These are phyloP conservation scores for Clarias batrachus DNA, from an alignment of 2,113 vertebrate species.

Conservation along the genomic window DNA sequence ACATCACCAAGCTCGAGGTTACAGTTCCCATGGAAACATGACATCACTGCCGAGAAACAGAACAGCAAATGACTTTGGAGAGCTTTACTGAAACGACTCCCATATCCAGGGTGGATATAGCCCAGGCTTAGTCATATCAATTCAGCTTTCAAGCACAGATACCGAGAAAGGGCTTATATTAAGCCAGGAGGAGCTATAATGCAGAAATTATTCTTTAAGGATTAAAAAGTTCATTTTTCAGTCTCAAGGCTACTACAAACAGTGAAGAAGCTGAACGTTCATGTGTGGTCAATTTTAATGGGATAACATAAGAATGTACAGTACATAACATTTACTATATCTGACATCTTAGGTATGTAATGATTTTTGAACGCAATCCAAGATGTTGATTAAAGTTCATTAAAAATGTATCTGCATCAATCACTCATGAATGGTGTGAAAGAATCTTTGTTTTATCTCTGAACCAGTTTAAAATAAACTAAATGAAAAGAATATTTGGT, in stretches of 20 bases:
- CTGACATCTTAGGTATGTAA: background rate
- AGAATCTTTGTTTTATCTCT: background rate
- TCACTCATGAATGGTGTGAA: background rate
- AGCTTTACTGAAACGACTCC: constrained; percentile 24
- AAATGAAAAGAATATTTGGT: background rate
- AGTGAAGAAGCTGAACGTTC: background rate
- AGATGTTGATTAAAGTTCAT: background rate
- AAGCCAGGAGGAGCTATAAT: background rate
- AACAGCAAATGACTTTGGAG: background rate
- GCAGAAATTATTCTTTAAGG: background rate
- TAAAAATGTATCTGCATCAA: background rate
- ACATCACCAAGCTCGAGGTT: background rate
- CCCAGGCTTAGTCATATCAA: constrained; percentile 28
- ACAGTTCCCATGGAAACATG: constrained; percentile 39
- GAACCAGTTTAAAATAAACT: background rate
- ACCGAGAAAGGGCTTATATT: constrained; percentile 16
- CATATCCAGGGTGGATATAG: constrained; percentile 25
- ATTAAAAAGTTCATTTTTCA: constrained; percentile 28
- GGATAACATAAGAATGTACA: background rate
- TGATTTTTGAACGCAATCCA: background rate
- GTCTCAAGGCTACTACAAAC: background rate
- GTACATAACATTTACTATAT: background rate
- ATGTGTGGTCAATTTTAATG: background rate
- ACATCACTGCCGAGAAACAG: constrained; percentile 4
- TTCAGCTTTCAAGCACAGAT: constrained; percentile 24